Evolutionary conservation across 92 coral and sea anemone species (phyloP).

Genomic region (Metridium senile): DNA sequence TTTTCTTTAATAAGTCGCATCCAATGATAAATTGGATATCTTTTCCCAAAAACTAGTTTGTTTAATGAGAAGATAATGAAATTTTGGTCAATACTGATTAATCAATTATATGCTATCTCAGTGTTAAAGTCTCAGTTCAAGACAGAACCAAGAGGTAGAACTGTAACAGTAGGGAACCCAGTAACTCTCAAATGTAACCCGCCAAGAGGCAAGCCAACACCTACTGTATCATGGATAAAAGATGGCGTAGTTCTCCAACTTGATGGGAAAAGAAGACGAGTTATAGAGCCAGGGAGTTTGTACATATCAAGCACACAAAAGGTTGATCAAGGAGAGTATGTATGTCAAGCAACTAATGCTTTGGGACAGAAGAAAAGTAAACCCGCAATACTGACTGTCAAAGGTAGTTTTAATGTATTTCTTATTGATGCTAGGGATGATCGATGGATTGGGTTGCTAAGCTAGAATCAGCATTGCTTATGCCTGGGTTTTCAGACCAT

Average conservation of each 20-base stretch:
- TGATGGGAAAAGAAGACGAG: conserved; percentile 54
- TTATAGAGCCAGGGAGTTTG: conserved; percentile 65
- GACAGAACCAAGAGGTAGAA: conserved; percentile 59
- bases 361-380: conserved; percentile 65
- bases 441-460: background rate
- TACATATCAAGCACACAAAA: conserved; percentile 60
- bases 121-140: conserved; percentile 67
- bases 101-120: conserved; percentile 3
- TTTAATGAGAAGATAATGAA: too few relatives aligned
- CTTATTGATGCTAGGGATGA: background rate
- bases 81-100: background rate
- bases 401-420: conserved; percentile 46
- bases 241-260: conserved; percentile 35
- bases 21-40: too few relatives aligned
- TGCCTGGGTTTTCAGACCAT: too few relatives aligned
- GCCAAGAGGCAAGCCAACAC: conserved; percentile 86
- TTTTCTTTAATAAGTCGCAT: too few relatives aligned
- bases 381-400: conserved; percentile 64
- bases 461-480: too few relatives aligned
- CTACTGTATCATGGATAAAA: conserved; percentile 79
- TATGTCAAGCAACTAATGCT: conserved; percentile 74
- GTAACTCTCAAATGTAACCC: conserved; percentile 74
- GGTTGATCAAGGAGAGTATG: conserved; percentile 78
- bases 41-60: too few relatives aligned
- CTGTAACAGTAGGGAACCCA: conserved; percentile 52